A percentile compares a stretch with the other conserved stretches of the same genome.
Conservation (phyloP, 2,797 vertebrate genomes). For the Cichlasoma orientale region DNA sequence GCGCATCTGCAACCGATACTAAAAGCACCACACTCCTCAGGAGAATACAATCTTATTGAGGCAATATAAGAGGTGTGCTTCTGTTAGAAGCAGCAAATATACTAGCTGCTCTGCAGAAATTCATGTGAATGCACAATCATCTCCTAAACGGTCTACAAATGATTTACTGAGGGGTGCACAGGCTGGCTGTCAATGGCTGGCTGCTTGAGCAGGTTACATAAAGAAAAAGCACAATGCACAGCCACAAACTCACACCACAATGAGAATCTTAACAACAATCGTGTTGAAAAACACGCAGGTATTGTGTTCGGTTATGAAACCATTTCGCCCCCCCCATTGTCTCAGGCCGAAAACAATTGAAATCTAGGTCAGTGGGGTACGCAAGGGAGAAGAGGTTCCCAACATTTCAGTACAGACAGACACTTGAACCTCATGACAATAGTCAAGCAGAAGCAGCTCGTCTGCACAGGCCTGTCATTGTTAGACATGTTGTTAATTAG, state of each 20-base stretch:
- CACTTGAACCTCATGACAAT: conserved; percentile 74
- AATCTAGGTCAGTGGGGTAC: conserved; percentile 85
- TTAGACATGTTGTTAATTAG: conserved; percentile 66
- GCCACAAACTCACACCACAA: conserved; percentile 63
- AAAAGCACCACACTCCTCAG: not conserved
- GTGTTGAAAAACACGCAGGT: conserved; percentile 80
- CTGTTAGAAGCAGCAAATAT: not conserved
- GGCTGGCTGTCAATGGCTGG: not conserved
- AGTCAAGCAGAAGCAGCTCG: conserved; percentile 66
- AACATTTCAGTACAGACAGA: conserved; percentile 76
- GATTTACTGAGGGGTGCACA: not conserved
- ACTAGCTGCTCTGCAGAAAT: not conserved
- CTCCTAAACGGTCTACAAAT: not conserved
- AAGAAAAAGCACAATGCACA: conserved; percentile 55
- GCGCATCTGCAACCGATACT: not conserved
- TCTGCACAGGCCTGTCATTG: conserved; percentile 67
- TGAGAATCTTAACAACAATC: conserved; percentile 68
- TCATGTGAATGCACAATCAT: conserved; percentile 8
- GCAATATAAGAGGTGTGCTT: not conserved
- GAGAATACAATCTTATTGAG: not conserved
- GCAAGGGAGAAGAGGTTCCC: conserved; percentile 73
- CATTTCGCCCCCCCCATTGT: conserved; percentile 78
- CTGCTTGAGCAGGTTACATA: conserved; percentile 49
- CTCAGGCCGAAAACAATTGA: conserved; percentile 80
- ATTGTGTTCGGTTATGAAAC: conserved; percentile 83